A percentile compares a stretch with the other conserved stretches of the same genome.
These are phyloP conservation scores for Oreochromis aureus DNA, from an alignment of 2,113 vertebrate species.

Conservation along the genomic window DNA sequence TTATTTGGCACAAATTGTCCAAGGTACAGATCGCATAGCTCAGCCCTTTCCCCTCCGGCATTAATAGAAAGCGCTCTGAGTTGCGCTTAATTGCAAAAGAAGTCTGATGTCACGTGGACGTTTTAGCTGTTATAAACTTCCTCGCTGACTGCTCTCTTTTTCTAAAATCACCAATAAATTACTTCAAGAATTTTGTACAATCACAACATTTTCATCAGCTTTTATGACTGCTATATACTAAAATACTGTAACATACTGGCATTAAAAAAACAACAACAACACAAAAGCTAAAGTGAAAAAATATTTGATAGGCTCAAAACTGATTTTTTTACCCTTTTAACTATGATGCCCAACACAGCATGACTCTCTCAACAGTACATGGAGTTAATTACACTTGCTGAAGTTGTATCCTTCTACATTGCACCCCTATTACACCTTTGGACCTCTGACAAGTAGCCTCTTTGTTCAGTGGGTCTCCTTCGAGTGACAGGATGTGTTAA, in stretches of 20 bases:
- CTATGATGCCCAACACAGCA: conserved; percentile 7
- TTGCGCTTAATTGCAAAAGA: conserved; percentile 52
- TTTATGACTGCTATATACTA: not conserved
- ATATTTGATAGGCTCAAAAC: not conserved
- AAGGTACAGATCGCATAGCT: conserved; percentile 61
- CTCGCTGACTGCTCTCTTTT: not conserved
- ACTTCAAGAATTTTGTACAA: not conserved
- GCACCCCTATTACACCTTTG: conserved; percentile 49
- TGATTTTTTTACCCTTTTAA: not conserved
- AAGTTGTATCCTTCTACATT: conserved; percentile 46
- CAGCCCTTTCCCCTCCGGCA: conserved; percentile 5
- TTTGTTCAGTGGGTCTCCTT: conserved; percentile 60
- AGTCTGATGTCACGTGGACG: conserved; percentile 26
- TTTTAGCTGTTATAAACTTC: not conserved
- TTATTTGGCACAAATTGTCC: conserved; percentile 72
- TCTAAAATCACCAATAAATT: not conserved
- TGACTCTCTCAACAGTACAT: conserved; percentile 49
- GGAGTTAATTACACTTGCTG: conserved; percentile 54
- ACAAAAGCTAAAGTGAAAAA: not conserved
- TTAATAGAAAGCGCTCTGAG: conserved; percentile 46
- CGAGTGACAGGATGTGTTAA: conserved; percentile 71
- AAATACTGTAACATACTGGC: not conserved
- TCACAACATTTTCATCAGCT: not conserved
- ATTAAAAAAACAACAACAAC: not conserved
- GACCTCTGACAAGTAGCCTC: conserved; percentile 57